A percentile compares a stretch with the other conserved stretches of the same genome.
phyloP scores from a whole-genome alignment of 2,888 invertebrate genomes.

The Zygothrica quintamaculata region DNA sequence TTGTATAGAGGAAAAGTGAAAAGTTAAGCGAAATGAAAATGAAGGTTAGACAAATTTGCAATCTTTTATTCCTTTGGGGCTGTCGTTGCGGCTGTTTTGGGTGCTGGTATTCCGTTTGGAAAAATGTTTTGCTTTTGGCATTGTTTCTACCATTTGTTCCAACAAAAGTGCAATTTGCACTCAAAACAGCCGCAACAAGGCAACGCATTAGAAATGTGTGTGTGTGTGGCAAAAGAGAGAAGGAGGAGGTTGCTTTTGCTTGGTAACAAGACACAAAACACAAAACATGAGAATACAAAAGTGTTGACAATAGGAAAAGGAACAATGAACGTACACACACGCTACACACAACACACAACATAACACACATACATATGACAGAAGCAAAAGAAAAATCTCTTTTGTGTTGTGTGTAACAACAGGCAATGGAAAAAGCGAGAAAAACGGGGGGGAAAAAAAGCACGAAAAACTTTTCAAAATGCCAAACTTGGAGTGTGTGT shows the following conservation, averaged over 20 bases:
- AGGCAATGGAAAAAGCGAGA: too few relatives aligned
- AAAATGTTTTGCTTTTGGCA: constrained; percentile 70
- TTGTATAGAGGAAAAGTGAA: constrained; percentile 64
- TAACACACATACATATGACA: constrained; percentile 50
- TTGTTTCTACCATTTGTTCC: constrained; percentile 76
- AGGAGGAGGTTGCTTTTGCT: constrained; percentile 6
- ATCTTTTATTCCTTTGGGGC: constrained; percentile 18
- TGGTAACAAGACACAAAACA: constrained; percentile 49
- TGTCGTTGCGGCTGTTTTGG: constrained; percentile 3
- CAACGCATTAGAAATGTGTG: too few relatives aligned
- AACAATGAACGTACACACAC: constrained; percentile 53
- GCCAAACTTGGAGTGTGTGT: constrained; percentile 52
- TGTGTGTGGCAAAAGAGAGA: neutral
- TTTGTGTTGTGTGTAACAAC: constrained; percentile 62
- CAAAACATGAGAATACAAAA: constrained; percentile 54
- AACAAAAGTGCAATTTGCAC: constrained; percentile 81
- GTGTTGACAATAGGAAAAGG: constrained; percentile 73
- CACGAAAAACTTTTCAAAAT: constrained; percentile 66
- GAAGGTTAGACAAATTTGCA: constrained; percentile 62
- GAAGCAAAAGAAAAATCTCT: constrained; percentile 69
- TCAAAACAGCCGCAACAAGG: constrained; percentile 67
- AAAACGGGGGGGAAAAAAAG: too few relatives aligned
- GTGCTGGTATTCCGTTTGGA: constrained; percentile 31
- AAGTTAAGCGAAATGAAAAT: constrained; percentile 69
- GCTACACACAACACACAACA: constrained; percentile 18